A percentile compares a stretch with the other conserved stretches of the same genome.
These are phyloP conservation scores for Lanius ludovicianus DNA, from an alignment of 2,113 vertebrate genomes.

Conservation along the genomic window DNA sequence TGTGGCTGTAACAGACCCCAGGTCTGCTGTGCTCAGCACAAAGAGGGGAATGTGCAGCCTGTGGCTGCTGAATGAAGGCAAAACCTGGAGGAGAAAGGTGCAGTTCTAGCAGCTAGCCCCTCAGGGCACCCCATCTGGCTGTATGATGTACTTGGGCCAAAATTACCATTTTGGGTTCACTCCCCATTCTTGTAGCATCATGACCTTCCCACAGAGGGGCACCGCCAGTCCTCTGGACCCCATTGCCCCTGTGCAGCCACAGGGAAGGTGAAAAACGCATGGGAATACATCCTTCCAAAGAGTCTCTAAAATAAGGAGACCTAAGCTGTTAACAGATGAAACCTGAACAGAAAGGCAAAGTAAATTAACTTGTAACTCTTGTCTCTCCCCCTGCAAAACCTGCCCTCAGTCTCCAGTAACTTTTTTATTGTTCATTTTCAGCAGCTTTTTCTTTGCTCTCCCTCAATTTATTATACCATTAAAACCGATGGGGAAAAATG, in stretches of 20 bases:
- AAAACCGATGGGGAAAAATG: conserved; percentile 23
- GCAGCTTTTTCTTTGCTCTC: neutral
- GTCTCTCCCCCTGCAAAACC: conserved; percentile 8
- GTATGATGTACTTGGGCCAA: rapidly evolving
- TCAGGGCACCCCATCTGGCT: neutral
- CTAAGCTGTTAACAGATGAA: neutral
- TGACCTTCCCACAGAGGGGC: neutral
- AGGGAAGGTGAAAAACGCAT: neutral
- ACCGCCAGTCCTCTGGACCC: rapidly evolving
- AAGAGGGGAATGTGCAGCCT: neutral
- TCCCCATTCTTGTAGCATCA: neutral
- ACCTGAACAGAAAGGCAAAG: neutral
- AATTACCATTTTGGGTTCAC: neutral
- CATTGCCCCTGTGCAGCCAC: rapidly evolving
- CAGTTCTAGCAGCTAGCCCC: neutral
- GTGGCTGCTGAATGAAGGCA: neutral
- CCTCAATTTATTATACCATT: conserved; percentile 33
- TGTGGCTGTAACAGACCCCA: neutral
- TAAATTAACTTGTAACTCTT: conserved; percentile 15
- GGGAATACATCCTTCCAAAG: neutral
- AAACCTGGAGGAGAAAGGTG: neutral
- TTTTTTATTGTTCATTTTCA: conserved; percentile 11
- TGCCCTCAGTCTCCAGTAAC: neutral
- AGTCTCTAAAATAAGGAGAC: neutral
- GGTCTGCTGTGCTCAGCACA: neutral